Evolutionary conservation across 1,140 invertebrate species (phyloP).

Genomic region (Hycleus cichorii): DNA sequence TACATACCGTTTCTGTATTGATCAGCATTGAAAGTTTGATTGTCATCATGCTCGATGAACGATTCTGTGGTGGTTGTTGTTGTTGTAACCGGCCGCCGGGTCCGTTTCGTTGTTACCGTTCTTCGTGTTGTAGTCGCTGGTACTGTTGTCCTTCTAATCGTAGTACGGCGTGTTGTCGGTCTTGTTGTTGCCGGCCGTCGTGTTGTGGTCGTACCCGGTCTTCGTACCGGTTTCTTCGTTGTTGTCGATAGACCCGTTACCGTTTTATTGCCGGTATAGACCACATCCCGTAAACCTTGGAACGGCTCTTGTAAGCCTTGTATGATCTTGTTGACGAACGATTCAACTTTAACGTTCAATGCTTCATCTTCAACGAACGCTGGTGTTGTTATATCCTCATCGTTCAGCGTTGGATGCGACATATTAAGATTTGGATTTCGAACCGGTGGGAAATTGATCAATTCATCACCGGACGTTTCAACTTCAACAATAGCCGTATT

Average conservation of each 20-base stretch:
- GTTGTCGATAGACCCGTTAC: constrained; percentile 25
- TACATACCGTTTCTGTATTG: constrained; percentile 61
- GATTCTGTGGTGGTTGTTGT: constrained; percentile 26
- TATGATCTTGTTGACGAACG: constrained; percentile 74
- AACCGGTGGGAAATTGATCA: constrained; percentile 75
- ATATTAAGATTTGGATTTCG: constrained; percentile 72
- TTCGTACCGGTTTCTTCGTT: constrained; percentile 43
- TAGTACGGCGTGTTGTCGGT: constrained; percentile 9
- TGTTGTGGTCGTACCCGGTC: constrained; percentile 33
- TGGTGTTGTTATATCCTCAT: constrained; percentile 56
- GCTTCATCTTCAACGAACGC: constrained; percentile 64
- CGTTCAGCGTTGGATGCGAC: constrained; percentile 47
- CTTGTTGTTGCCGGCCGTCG: constrained; percentile 24
- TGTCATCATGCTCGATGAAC: constrained; percentile 45
- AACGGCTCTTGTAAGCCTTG: constrained; percentile 74
- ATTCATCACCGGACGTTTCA: constrained; percentile 53
- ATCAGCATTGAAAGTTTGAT: constrained; percentile 46
- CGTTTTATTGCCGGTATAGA: constrained; percentile 43
- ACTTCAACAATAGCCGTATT: constrained; percentile 20
- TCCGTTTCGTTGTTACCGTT: constrained; percentile 33
- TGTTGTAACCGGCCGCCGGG: constrained; percentile 22
- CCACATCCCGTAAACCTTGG: constrained; percentile 67
- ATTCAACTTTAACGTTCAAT: constrained; percentile 69
- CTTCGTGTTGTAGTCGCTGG: constrained; percentile 38
- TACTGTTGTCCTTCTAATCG: neutral